Conservation (phyloP, 1,140 invertebrate genomes). For the Gyrodactylus bullatarudis region DNA sequence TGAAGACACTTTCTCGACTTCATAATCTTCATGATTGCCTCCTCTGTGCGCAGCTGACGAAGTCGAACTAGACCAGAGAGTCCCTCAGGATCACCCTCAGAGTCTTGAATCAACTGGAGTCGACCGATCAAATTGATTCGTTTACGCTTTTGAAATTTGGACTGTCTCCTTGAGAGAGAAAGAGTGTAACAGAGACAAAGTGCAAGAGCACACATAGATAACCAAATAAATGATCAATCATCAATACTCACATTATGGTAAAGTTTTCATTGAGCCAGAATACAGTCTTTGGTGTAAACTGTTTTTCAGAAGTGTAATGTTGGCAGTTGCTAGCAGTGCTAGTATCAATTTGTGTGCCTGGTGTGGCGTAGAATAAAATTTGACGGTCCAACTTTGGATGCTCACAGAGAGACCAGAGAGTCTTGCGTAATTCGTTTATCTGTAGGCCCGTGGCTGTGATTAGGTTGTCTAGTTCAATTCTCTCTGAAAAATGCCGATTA, state of each 20-base stretch:
- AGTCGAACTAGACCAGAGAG: neutral
- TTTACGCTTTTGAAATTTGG: constrained; percentile 57
- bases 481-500: constrained; percentile 42
- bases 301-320: constrained; percentile 17
- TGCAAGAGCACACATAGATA: neutral
- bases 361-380: constrained; percentile 40
- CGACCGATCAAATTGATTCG: constrained; percentile 75
- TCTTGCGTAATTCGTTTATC: constrained; percentile 63
- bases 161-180: constrained; percentile 38
- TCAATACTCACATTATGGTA: constrained; percentile 31
- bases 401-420: constrained; percentile 80
- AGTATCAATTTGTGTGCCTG: constrained; percentile 40
- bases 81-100: constrained; percentile 43
- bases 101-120: constrained; percentile 45
- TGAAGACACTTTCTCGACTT: constrained; percentile 79
- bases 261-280: constrained; percentile 95
- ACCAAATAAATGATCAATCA: constrained; percentile 8
- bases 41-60: constrained; percentile 26
- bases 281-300: constrained; percentile 56
- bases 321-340: neutral
- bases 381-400: constrained; percentile 81
- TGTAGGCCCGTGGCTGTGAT: constrained; percentile 74
- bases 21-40: constrained; percentile 91
- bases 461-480: constrained; percentile 69
- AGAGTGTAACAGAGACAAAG: constrained; percentile 9